Evolutionary conservation across 2,113 vertebrate genomes (phyloP), one percentile per base, ranked within the genome.

Genomic region (Trematocara nigrifrons): DNA sequence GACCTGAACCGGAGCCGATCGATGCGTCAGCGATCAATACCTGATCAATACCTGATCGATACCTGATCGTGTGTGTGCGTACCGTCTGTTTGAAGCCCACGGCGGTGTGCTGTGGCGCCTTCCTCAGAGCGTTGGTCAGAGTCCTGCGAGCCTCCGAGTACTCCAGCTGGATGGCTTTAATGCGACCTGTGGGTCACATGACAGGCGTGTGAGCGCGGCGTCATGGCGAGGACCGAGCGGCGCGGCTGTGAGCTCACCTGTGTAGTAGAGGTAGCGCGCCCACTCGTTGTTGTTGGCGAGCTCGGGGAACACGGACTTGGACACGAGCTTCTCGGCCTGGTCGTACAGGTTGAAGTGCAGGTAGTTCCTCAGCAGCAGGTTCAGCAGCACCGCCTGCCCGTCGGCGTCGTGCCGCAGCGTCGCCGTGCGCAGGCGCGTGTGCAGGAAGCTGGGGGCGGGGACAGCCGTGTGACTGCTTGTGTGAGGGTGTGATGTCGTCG

Each of bases 221-320:
- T 12, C 7, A 18, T 18, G 12, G 11, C 16, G 4, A 4, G 33
- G 5, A 6, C 26, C 7, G 18, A 18, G 53, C 1, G 12, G 1
- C 3, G 11, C 15, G 1, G 12, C 9, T 0, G 18, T 4, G 61
- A 20, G 5, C 87, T 85, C 18, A 98, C 98, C 98, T 87, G 99
- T 99, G 94, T 99, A 99, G 92, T 99, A 99, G 74, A 99, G 97
- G 93, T 99, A 98, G n/a, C 98, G 93, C 53, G 99, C 99, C 99
- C 99, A 99, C 95, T 99, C 99, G 2, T 99, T 99, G 96, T 99
- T 99, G 95, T 98, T 99, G 93, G 98, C 98, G 71, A 98, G 98
- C 90, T 99, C 99, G 0, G 98, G 99, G 80, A 99, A 99, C 85
- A 99, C 97, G 0, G 98, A 99, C 57, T 99, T 99, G 93, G 99